Evolutionary conservation across 2,113 vertebrate species (phyloP).

Genomic region (Vicugna pacos): DNA sequence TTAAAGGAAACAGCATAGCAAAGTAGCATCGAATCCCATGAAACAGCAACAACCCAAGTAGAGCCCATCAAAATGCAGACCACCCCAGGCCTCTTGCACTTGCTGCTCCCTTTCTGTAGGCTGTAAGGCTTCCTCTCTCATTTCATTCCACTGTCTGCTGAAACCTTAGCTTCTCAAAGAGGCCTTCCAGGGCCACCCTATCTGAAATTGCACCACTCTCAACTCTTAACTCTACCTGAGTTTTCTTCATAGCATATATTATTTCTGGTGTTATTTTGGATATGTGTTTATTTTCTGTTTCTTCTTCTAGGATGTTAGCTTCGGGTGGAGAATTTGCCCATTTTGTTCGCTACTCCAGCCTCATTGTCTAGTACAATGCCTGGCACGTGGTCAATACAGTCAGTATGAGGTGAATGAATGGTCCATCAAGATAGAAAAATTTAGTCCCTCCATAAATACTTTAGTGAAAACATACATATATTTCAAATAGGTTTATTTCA

Average conservation of each 20-base stretch:
- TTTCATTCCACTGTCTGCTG: neutral
- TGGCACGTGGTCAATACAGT: neutral
- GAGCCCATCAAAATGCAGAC: neutral
- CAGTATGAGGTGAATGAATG: neutral
- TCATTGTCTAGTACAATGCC: neutral
- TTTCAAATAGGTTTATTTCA: slow-evolving; percentile 61
- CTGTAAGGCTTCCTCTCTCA: neutral
- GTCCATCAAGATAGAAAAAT: neutral
- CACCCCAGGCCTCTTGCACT: neutral
- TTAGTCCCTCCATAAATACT: neutral
- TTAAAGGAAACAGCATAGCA: neutral
- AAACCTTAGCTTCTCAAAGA: neutral
- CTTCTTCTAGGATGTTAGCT: neutral
- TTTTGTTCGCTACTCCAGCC: neutral
- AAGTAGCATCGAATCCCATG: no score
- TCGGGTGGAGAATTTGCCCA: neutral
- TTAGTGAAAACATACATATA: neutral
- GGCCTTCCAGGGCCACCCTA: neutral
- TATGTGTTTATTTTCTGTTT: neutral
- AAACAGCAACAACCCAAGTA: neutral
- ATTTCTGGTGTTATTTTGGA: neutral
- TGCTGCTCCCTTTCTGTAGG: neutral
- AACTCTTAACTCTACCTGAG: neutral
- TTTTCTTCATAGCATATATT: neutral
- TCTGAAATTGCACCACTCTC: neutral